phyloP scores from a whole-genome alignment of 2,797 vertebrate genomes.

The Chaetophractus vellerosus region DNA sequence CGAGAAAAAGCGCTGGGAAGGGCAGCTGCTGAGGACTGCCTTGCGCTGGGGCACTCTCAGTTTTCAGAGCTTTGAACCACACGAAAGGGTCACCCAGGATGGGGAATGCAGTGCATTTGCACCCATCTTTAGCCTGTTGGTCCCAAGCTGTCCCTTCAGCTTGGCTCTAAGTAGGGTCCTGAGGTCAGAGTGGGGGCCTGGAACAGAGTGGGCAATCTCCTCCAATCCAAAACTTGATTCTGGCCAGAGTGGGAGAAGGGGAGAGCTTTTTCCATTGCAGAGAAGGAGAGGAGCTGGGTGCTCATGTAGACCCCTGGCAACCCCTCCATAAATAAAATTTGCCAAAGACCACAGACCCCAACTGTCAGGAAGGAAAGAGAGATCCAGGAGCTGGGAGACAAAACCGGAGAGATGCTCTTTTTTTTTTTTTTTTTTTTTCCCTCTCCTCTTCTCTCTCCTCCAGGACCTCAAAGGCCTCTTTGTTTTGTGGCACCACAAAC shows the following conservation, averaged over 20 bases:
- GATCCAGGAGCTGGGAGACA: background rate
- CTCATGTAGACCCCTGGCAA: conserved; percentile 2
- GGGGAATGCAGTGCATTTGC: fast-evolving
- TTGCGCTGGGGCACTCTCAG: background rate
- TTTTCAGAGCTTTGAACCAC: conserved; percentile 30
- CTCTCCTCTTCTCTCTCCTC: background rate
- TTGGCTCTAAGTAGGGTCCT: conserved; percentile 25
- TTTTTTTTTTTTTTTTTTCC: background rate
- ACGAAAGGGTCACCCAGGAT: background rate
- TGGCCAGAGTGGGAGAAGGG: background rate
- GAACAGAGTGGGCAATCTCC: background rate
- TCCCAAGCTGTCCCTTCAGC: background rate
- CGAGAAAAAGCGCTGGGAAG: conserved; percentile 12
- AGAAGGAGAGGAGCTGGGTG: background rate
- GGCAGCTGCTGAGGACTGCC: background rate
- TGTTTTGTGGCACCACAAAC: conserved; percentile 66
- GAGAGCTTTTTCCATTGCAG: background rate
- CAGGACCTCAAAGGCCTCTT: conserved; percentile 8
- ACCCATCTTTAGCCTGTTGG: background rate
- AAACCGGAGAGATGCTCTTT: conserved; percentile 26
- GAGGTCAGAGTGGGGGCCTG: background rate
- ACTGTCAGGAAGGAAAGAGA: background rate
- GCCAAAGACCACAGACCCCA: background rate
- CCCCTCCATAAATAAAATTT: background rate
- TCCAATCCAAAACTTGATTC: conserved; percentile 43